Evolutionary conservation across 2,797 vertebrate genomes (phyloP).

Genomic region (Sebastolobus alascanus): DNA sequence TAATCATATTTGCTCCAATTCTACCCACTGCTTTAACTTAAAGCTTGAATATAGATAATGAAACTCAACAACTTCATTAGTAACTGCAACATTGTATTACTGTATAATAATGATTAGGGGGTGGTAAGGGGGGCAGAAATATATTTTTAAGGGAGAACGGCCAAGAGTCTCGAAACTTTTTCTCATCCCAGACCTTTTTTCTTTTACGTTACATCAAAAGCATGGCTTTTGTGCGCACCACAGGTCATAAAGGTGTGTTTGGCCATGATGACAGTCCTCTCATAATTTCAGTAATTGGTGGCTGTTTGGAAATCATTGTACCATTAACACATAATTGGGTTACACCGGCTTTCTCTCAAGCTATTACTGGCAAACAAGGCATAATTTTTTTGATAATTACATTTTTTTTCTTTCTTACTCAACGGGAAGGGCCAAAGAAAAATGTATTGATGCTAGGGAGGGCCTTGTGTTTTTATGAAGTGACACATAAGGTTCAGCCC

Average conservation of each 20-base stretch:
- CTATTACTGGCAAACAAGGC: too few species aligned
- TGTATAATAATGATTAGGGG: background rate
- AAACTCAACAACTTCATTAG: background rate
- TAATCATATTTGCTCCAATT: too few species aligned
- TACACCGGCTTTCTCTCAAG: too few species aligned
- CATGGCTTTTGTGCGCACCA: background rate
- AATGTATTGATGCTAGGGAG: background rate
- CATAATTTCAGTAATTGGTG: background rate
- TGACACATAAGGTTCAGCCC: background rate
- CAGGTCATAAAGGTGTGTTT: background rate
- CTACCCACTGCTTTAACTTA: too few species aligned
- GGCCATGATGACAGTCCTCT: background rate
- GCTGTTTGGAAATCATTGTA: background rate
- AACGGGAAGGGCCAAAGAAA: background rate
- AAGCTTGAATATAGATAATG: background rate
- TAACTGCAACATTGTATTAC: background rate
- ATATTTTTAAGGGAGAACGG: background rate
- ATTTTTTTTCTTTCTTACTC: background rate
- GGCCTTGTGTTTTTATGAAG: background rate
- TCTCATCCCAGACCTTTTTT: background rate
- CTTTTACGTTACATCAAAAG: background rate
- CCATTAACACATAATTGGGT: background rate
- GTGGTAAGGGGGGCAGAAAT: background rate
- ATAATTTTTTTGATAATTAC: too few species aligned
- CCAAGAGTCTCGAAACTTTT: background rate